phyloP scores from a whole-genome alignment of 2,797 vertebrate species.

The Diglossa cyanea region DNA sequence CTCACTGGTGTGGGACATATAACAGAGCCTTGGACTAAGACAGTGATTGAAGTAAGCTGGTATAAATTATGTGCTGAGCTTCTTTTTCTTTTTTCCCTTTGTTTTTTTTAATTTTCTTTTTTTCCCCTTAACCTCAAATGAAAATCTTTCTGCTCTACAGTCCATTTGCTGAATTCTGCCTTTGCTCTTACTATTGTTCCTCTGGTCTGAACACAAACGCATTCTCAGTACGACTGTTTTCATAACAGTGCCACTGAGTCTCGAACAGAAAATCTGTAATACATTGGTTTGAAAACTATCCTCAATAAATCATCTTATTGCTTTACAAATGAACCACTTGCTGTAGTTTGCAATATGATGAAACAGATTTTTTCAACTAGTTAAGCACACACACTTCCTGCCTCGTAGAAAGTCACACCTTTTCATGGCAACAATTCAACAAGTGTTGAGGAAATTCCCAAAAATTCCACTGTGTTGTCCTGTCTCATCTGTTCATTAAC shows the following conservation, averaged over 20 bases:
- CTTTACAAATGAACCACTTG: neutral
- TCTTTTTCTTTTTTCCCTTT: accelerated
- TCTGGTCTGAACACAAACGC: neutral
- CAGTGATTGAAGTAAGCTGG: neutral
- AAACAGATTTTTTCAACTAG: neutral
- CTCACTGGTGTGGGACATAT: neutral
- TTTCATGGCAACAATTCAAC: neutral
- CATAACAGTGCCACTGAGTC: neutral
- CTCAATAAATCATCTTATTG: neutral
- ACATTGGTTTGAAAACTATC: neutral
- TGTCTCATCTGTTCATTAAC: neutral
- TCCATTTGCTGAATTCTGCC: neutral
- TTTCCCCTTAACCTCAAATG: neutral
- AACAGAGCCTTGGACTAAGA: neutral
- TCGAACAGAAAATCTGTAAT: neutral
- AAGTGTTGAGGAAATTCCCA: neutral
- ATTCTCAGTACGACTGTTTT: neutral
- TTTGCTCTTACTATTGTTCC: neutral
- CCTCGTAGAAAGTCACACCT: neutral
- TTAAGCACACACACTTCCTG: neutral
- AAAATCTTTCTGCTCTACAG: neutral
- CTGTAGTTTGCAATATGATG: neutral
- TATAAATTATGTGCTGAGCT: neutral
- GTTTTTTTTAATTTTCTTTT: neutral
- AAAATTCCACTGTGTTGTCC: neutral